A percentile compares a stretch with the other conserved stretches of the same genome.
These are phyloP conservation scores for Limnephilus auricula DNA, from an alignment of 2,888 invertebrate species.

Conservation along the genomic window DNA sequence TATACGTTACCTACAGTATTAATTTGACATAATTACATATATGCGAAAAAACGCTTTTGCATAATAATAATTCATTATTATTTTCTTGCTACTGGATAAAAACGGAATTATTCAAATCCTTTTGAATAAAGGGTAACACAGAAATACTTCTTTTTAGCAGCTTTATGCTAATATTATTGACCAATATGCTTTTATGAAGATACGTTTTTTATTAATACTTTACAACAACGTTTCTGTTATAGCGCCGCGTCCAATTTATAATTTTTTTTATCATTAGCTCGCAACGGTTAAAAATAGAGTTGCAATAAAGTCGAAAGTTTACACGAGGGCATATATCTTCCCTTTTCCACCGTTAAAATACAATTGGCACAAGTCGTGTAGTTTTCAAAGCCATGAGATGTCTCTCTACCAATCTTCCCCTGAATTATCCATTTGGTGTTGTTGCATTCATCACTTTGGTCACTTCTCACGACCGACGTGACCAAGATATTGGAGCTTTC, in stretches of 20 bases:
- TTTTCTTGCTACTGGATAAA: not conserved
- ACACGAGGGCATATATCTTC: too few species aligned
- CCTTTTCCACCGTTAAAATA: too few species aligned
- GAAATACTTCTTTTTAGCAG: not conserved
- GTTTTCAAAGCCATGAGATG: not conserved
- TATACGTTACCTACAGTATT: not conserved
- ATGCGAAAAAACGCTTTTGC: not conserved
- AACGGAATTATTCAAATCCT: constrained; percentile 15
- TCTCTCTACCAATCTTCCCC: not conserved
- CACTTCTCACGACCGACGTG: too few species aligned
- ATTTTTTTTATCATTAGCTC: too few species aligned
- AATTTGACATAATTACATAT: not conserved
- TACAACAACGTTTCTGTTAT: too few species aligned
- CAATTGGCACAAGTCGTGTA: not conserved
- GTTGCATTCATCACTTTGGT: too few species aligned
- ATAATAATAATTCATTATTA: not conserved
- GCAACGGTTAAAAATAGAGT: too few species aligned
- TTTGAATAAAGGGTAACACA: constrained; percentile 30
- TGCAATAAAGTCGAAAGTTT: too few species aligned
- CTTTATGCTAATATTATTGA: not conserved
- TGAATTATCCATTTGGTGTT: too few species aligned
- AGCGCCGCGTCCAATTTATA: too few species aligned
- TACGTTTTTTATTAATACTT: not conserved
- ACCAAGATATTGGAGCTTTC: too few species aligned
- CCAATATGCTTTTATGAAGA: not conserved